Base-by-base conservation (phyloP, 2,797 vertebrate genomes). In the Spinibarbus caldwelli region DNA sequence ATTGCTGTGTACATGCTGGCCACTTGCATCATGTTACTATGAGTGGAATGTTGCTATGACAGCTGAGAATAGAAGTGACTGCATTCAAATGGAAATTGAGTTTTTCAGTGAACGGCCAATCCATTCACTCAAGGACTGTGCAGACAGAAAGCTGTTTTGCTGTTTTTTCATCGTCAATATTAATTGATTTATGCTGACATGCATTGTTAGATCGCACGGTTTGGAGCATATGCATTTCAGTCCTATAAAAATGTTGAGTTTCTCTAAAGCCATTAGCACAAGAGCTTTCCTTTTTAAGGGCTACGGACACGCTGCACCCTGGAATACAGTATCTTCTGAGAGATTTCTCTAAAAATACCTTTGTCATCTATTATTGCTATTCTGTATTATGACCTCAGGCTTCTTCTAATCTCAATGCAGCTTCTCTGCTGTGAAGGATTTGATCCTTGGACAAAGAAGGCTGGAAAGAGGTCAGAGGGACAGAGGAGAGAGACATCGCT, bases 1-100 rank as follows among this genome's bases (percentile, higher is more conserved):
- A 89, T 87, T 84, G 73, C 62, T 77, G 38, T 80, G 72, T 78
- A 38, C 71, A 75, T 68, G 41, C 34, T 7, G 72, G 41, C 72
- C 34, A 70, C 75, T 87, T 70, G 68, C 66, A 70, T 89, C 84
- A 75, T 78, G 78, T 89, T 86, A 45, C 81, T 57, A n/a, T 78
- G 66, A 87, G 84, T 43, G 72, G 67, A 85, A 77, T 80, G 75
- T 85, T 67, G 38, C 31, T 81, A 21, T n/a, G 78, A 80, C 64
- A 52, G 72, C 86, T 45, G 49, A 88, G 66, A 57, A 72, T 34
- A 71, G 41, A 66, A 83, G 84, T 78, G 45, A 49, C 14, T 54
- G 68, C 49, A 85, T 87, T 87, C 76, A 85, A 76, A 85, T 85
- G 68, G 54, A 83, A 87, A 84, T 80, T 7, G 26, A 41, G 67